Base-by-base conservation (phyloP, 2,888 invertebrate genomes). In the Ophraella communa region DNA sequence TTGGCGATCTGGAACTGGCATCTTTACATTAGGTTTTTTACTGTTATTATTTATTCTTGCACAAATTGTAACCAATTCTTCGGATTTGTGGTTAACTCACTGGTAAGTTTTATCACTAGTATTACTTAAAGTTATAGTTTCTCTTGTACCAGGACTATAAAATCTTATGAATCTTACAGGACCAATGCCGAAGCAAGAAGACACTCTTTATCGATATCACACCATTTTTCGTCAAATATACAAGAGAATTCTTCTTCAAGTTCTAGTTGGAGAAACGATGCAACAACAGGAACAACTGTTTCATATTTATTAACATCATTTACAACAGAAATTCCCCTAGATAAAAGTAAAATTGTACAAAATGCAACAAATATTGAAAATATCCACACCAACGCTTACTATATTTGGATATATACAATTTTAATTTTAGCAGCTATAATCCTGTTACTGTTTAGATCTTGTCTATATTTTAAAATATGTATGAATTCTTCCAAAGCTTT, bases 71-170 rank as follows among this genome's bases (percentile, higher is more conserved):
- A 90, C 89, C 62, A 91, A 92, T 45, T 85, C 88, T 54, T 85
- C 87, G 52, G 94, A 94, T 80, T 88, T 91, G 76, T 93, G 92
- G 91, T 85, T 94, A 0, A 89, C 89, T 1, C 81, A 87, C 74
- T 94, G 94, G 94, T 92, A 81, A 82, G 24, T 45, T n/a, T n/a
- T n/a, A n/a, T n/a, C n/a, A n/a, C n/a, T n/a, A n/a, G n/a, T n/a
- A n/a, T n/a, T n/a, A n/a, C n/a, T n/a, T n/a, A n/a, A n/a, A n/a
- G n/a, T n/a, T n/a, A n/a, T n/a, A n/a, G n/a, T n/a, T n/a, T n/a
- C n/a, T n/a, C n/a, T n/a, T n/a, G n/a, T n/a, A n/a, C n/a, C n/a
- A n/a, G n/a, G n/a, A n/a, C n/a, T n/a, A n/a, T n/a, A n/a, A n/a
- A n/a, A n/a, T n/a, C n/a, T 3, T 24, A n/a, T 23, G 21, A 7